A percentile compares a stretch with the other conserved stretches of the same genome.
Evolutionary conservation across 2,113 vertebrate species (phyloP).

Genomic region (Hippocampus zosterae): DNA sequence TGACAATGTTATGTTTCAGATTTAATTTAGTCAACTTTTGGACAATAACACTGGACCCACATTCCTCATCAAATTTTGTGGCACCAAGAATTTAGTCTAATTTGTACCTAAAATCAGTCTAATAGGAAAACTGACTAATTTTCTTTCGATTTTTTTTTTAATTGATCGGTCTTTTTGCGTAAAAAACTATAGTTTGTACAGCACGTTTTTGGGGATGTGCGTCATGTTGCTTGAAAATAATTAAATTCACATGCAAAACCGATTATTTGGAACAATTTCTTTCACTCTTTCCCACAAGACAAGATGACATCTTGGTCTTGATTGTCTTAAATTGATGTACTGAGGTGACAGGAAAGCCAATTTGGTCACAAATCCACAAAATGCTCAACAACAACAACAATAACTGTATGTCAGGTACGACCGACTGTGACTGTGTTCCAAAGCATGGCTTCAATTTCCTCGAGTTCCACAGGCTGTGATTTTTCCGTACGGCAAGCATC

Average conservation of each 20-base stretch:
- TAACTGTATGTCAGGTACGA: not conserved
- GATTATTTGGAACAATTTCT: not conserved
- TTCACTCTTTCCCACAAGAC: not conserved
- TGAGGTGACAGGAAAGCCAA: not conserved
- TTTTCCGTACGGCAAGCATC: not conserved
- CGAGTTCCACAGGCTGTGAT: slow-evolving; percentile 11
- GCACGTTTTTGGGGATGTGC: not conserved
- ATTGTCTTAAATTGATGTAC: not conserved
- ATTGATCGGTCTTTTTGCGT: not conserved
- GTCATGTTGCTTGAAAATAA: not conserved
- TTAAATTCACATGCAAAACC: not conserved
- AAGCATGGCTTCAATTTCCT: slow-evolving; percentile 1
- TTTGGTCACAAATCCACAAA: not conserved
- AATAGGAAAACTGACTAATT: no score
- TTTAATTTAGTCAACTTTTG: not conserved
- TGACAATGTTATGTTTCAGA: no score
- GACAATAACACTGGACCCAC: not conserved
- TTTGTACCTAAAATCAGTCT: no score
- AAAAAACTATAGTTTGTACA: not conserved
- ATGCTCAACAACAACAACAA: not conserved
- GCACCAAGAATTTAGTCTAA: no score
- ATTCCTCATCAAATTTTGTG: not conserved
- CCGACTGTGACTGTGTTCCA: slow-evolving; percentile 4
- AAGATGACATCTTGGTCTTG: not conserved
- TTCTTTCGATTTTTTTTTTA: no score